phyloP scores from a whole-genome alignment of 2,113 vertebrate genomes.

The Mystacornis crossleyi region DNA sequence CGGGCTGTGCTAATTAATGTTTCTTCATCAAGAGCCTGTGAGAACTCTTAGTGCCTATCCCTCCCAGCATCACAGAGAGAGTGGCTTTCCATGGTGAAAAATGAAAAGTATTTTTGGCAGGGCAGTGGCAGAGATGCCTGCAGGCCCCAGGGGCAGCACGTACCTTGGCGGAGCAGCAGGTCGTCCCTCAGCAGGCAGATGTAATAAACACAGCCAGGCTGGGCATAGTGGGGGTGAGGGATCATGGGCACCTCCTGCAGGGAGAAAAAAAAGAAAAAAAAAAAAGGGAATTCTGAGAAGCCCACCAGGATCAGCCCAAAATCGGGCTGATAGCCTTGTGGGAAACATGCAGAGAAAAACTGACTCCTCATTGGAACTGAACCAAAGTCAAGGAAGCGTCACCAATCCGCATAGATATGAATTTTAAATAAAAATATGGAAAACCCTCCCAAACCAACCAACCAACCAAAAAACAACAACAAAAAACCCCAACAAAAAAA shows the following conservation, averaged over 20 bases:
- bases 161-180: constrained; percentile 94
- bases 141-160: background rate
- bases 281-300: background rate
- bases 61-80: background rate
- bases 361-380: background rate
- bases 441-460: too few species aligned
- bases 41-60: background rate
- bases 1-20: background rate
- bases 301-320: background rate
- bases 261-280: background rate
- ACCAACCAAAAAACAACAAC: too few species aligned
- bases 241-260: constrained; percentile 97
- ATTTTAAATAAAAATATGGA: background rate
- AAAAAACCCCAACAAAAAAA: too few species aligned
- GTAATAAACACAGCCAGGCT: constrained; percentile 94
- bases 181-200: constrained; percentile 95
- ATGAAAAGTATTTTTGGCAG: background rate
- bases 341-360: background rate
- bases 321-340: fast-evolving
- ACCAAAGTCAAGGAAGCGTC: background rate
- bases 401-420: background rate
- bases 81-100: background rate
- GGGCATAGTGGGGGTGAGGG: constrained; percentile 93
- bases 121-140: background rate
- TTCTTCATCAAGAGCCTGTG: background rate